These are phyloP conservation scores for Steinernema scapterisci DNA, from an alignment of 2,888 invertebrate genomes.

Conservation along the genomic window DNA sequence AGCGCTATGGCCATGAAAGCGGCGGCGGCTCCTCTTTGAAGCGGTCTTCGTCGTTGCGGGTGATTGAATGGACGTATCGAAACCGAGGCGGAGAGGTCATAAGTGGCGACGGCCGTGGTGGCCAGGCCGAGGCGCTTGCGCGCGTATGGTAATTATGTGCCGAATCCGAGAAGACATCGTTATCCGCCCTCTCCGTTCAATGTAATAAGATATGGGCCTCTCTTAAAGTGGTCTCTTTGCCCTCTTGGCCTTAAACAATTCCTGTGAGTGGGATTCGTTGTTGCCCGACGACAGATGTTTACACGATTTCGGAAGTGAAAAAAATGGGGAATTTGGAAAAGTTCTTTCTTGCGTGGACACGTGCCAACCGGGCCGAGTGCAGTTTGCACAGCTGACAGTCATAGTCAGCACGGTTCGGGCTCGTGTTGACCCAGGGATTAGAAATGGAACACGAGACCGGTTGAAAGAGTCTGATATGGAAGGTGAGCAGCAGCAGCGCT, in stretches of 20 bases:
- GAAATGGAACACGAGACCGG: too few species aligned
- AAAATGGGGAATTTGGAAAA: background rate
- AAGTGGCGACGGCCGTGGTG: background rate
- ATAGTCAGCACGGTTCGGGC: too few species aligned
- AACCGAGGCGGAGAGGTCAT: background rate
- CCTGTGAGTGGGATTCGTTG: too few species aligned
- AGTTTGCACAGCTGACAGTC: too few species aligned
- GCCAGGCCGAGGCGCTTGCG: too few species aligned
- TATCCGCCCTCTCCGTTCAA: background rate
- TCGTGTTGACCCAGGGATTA: too few species aligned
- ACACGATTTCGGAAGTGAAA: background rate
- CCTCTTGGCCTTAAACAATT: background rate
- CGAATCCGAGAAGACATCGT: background rate
- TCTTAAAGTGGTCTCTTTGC: background rate
- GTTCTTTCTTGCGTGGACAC: background rate
- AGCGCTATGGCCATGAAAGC: background rate
- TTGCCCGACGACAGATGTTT: background rate
- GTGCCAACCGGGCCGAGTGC: background rate
- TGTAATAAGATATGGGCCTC: constrained; percentile 11
- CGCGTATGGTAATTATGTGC: constrained; percentile 23
- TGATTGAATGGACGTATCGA: background rate
- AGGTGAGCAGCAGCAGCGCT: too few species aligned
- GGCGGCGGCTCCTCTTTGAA: background rate
- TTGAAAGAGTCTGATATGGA: too few species aligned
- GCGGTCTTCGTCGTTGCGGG: background rate